Evolutionary conservation across 2,113 vertebrate genomes (phyloP).

Genomic region (Plecotus auritus): DNA sequence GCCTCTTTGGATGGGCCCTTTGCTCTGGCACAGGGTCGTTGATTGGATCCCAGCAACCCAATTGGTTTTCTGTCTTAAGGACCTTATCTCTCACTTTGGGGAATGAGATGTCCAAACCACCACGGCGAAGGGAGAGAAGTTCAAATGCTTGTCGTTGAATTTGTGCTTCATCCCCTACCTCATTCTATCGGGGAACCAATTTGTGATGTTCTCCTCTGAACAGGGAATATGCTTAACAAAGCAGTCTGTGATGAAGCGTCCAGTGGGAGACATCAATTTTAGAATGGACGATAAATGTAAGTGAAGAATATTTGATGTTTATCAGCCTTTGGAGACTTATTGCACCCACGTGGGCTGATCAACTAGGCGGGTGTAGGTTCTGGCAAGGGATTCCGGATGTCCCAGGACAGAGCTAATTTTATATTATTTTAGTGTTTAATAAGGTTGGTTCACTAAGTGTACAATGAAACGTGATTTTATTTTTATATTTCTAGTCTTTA

Average conservation of each 20-base stretch:
- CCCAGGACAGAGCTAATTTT: conserved; percentile 1
- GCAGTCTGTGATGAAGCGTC: conserved; percentile 29
- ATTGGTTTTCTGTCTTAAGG: conserved; percentile 71
- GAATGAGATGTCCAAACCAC: conserved; percentile 58
- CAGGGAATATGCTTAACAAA: conserved; percentile 62
- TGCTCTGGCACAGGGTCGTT: conserved; percentile 38
- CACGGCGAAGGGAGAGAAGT: conserved; percentile 19
- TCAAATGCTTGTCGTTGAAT: conserved; percentile 31
- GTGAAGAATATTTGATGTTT: conserved; percentile 54
- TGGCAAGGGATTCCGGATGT: neutral
- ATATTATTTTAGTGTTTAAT: conserved; percentile 20
- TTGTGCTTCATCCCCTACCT: conserved; percentile 20
- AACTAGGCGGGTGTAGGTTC: neutral
- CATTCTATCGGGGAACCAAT: conserved; percentile 48
- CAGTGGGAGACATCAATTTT: conserved; percentile 41
- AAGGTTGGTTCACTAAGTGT: neutral
- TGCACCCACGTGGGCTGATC: neutral
- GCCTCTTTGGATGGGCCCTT: conserved; percentile 40
- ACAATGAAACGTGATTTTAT: conserved; percentile 15
- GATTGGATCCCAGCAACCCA: conserved; percentile 63
- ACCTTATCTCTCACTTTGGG: conserved; percentile 69
- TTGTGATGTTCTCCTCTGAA: conserved; percentile 35
- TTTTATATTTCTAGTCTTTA: conserved; percentile 31
- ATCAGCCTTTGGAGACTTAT: conserved; percentile 48
- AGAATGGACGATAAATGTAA: conserved; percentile 59